phyloP scores from a whole-genome alignment of 2,888 invertebrate genomes.

The Brachylomia viminalis region DNA sequence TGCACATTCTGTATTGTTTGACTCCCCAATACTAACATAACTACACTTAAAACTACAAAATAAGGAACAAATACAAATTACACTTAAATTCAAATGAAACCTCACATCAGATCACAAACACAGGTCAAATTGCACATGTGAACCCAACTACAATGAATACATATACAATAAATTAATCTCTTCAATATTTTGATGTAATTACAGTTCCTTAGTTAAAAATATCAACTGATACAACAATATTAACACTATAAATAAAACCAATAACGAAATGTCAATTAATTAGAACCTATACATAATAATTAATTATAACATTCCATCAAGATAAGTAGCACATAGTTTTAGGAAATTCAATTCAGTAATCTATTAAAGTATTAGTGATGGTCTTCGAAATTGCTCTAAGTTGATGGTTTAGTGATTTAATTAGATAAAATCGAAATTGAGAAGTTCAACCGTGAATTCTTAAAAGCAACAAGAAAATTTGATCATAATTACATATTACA shows the following conservation, averaged over 20 bases:
- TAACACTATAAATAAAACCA: slow-evolving; percentile 82
- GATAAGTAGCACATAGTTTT: slow-evolving; percentile 72
- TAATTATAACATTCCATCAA: slow-evolving; percentile 81
- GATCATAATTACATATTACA: slow-evolving; percentile 72
- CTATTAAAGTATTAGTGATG: slow-evolving; percentile 74
- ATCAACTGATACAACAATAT: slow-evolving; percentile 88
- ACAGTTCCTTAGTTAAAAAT: slow-evolving; percentile 84
- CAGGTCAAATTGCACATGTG: slow-evolving; percentile 87
- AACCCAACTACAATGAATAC: slow-evolving; percentile 85
- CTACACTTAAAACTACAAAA: slow-evolving; percentile 85
- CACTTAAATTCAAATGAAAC: slow-evolving; percentile 85
- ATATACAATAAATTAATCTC: slow-evolving; percentile 90
- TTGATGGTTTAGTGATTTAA: slow-evolving; percentile 78
- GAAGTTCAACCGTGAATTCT: slow-evolving; percentile 76
- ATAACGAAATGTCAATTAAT: slow-evolving; percentile 86
- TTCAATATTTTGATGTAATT: slow-evolving; percentile 81
- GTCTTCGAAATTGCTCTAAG: slow-evolving; percentile 69
- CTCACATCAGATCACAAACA: slow-evolving; percentile 90
- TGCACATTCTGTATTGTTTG: slow-evolving; percentile 69
- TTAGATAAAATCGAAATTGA: slow-evolving; percentile 76
- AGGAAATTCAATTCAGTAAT: slow-evolving; percentile 74
- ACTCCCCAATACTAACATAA: slow-evolving; percentile 77
- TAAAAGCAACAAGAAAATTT: slow-evolving; percentile 77
- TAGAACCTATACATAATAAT: slow-evolving; percentile 79
- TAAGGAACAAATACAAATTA: slow-evolving; percentile 90